Base-by-base conservation (phyloP, 2,888 invertebrate species). In the Coecobrya sp. region DNA sequence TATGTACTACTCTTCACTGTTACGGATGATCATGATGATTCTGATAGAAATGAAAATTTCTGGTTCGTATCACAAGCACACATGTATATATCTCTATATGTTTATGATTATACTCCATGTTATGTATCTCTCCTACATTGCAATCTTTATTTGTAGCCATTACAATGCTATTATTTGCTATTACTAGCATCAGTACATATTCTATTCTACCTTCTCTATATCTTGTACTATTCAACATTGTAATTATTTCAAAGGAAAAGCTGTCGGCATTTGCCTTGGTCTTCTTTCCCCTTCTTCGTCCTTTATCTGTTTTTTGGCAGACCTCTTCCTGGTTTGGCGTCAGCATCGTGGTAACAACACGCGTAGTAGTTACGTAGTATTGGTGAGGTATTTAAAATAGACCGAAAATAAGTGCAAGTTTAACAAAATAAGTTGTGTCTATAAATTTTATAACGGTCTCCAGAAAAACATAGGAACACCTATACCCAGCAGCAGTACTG, bases 11-110 rank as follows among this genome's bases (percentile, higher is more conserved):
- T 65, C 65, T 27, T 65, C 19, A 1, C 42, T 42, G 22, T n/a
- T n/a, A n/a, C 45, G 8, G 16, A 76, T 7, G n/a, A 76, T 49
- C 10, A 73, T 42, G 4, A 45, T 5, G 73, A 45, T 76, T 45
- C 19, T 49, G 49, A 16, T 45, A 42, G 49, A 76, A 76, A 76
- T 76, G 45, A 73, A 73, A 76, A 45, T 76, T 76, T 49, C 70
- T 30, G 36, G 59, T 30, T 70, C 42, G 70, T 16, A 70, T 16
- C 70, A 22, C 59, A 59, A 59, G 7, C 22, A 59, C 59, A n/a
- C 22, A 36, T 36, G 7, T 36, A 36, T 27, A 22, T 25, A 65
- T 27, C 4, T 8, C 25, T 65, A 25, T 8, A 65, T n/a, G n/a
- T n/a, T n/a, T n/a, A n/a, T n/a, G n/a, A n/a, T n/a, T n/a, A n/a